Conservation (phyloP, 1,140 invertebrate species). For the Drosophila prosaltans region DNA sequence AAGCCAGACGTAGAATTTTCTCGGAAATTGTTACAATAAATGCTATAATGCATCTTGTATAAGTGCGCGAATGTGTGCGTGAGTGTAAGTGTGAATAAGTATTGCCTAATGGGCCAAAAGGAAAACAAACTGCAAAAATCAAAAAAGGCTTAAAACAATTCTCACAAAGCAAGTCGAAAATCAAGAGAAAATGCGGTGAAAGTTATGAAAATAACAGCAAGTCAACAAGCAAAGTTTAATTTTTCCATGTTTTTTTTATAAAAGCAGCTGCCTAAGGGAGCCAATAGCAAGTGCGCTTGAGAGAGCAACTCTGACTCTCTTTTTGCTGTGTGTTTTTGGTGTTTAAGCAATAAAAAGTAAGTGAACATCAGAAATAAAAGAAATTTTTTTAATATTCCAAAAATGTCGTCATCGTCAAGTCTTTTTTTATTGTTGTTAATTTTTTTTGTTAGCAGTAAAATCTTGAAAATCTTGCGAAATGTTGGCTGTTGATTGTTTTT, state of each 20-base stretch:
- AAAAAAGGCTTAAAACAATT: slow-evolving; percentile 18
- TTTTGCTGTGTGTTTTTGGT: slow-evolving; percentile 9
- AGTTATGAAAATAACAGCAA: slow-evolving; percentile 51
- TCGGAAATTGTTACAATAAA: slow-evolving; percentile 11
- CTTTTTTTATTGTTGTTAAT: slow-evolving; percentile 42
- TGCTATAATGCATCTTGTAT: background rate
- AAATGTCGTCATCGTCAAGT: slow-evolving; percentile 63
- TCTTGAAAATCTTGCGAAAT: slow-evolving; percentile 63
- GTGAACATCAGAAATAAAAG: slow-evolving; percentile 19
- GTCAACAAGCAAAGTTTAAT: slow-evolving; percentile 44
- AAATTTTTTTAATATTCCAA: slow-evolving; percentile 42
- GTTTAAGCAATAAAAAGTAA: slow-evolving; percentile 30
- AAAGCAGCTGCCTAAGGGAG: slow-evolving; percentile 34
- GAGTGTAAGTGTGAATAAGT: slow-evolving; percentile 34
- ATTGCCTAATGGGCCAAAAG: slow-evolving; percentile 70
- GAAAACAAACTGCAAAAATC: slow-evolving; percentile 45
- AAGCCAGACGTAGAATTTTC: slow-evolving; percentile 1
- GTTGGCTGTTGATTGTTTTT: slow-evolving; percentile 56
- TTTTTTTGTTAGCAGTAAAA: slow-evolving; percentile 43
- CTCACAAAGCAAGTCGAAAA: slow-evolving; percentile 39
- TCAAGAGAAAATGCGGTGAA: slow-evolving; percentile 72
- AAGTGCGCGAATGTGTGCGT: slow-evolving; percentile 14
- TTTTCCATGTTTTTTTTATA: slow-evolving; percentile 53
- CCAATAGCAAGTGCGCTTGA: slow-evolving; percentile 8
- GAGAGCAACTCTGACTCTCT: slow-evolving; percentile 25